A percentile compares a stretch with the other conserved stretches of the same genome.
Evolutionary conservation across 1,140 invertebrate species (phyloP).

Genomic region (Microvelia longipes): DNA sequence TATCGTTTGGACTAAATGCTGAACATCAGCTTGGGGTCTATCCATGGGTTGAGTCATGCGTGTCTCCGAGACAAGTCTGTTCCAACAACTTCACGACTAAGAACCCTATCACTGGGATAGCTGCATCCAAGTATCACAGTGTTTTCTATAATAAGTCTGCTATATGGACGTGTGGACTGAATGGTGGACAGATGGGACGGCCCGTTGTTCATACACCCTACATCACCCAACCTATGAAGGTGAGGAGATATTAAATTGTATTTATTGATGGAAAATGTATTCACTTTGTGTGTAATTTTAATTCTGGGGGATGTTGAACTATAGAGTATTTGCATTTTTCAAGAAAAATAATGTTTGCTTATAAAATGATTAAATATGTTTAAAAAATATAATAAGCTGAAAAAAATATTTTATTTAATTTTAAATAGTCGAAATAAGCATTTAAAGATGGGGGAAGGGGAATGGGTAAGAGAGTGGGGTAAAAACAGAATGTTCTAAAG

Average conservation of each 20-base stretch:
- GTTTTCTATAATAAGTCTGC: constrained; percentile 42
- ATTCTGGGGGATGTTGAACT: constrained; percentile 4
- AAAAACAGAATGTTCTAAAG: too few relatives aligned
- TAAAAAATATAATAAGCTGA: too few relatives aligned
- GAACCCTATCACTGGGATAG: constrained; percentile 34
- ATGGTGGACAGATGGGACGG: constrained; percentile 55
- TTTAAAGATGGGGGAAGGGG: too few relatives aligned
- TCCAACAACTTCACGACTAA: constrained; percentile 22
- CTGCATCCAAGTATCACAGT: constrained; percentile 47
- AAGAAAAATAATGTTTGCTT: too few relatives aligned
- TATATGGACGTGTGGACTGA: constrained; percentile 51
- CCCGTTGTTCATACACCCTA: constrained; percentile 16
- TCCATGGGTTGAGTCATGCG: constrained; percentile 20
- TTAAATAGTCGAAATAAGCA: not conserved
- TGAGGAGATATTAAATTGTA: too few relatives aligned
- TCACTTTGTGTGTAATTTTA: not conserved
- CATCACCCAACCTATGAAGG: constrained; percentile 30
- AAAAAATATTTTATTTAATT: too few relatives aligned
- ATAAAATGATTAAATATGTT: too few relatives aligned
- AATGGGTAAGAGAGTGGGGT: too few relatives aligned
- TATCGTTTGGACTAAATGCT: constrained; percentile 47
- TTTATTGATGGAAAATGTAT: not conserved
- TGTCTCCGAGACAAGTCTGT: constrained; percentile 34
- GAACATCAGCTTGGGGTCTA: constrained; percentile 44
- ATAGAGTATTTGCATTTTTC: too few relatives aligned